phyloP scores from a whole-genome alignment of 1,140 invertebrate genomes.

The Drosophila ambigua region DNA sequence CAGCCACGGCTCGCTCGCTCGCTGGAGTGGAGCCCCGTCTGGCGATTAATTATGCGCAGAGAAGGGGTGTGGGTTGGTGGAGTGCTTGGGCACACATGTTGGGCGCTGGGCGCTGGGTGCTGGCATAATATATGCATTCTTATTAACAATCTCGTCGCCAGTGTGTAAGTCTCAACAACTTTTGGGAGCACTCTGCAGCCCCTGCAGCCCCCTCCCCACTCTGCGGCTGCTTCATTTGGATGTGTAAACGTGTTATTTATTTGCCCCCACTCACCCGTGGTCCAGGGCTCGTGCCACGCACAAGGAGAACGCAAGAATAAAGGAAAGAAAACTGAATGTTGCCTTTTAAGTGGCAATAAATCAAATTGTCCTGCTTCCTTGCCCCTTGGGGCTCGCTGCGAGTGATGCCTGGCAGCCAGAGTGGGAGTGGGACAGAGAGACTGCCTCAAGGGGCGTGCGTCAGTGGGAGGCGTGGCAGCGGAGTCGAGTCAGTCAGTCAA shows the following conservation, averaged over 20 bases:
- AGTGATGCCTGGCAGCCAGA: not conserved
- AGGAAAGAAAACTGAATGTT: constrained; percentile 77
- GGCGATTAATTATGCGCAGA: constrained; percentile 44
- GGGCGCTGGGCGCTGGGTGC: constrained; percentile 52
- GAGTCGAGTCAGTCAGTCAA: constrained; percentile 29
- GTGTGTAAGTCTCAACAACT: constrained; percentile 63
- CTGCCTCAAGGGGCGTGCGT: no score
- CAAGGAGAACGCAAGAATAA: constrained; percentile 13
- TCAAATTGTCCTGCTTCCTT: constrained; percentile 69
- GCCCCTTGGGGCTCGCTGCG: constrained; percentile 30
- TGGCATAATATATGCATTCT: constrained; percentile 80
- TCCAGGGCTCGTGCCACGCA: not conserved
- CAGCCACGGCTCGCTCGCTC: no score
- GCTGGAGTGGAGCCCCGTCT: constrained; percentile 16
- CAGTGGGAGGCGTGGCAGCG: constrained; percentile 30
- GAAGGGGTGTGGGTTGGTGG: not conserved
- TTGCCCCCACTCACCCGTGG: constrained; percentile 26
- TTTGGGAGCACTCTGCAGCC: constrained; percentile 23
- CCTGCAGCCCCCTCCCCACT: not conserved
- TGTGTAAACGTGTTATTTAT: constrained; percentile 82
- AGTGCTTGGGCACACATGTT: constrained; percentile 24
- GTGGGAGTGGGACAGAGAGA: no score
- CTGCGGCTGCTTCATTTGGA: constrained; percentile 72
- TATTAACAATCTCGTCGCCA: constrained; percentile 81
- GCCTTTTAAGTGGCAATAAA: constrained; percentile 82